phyloP scores from a whole-genome alignment of 2,797 vertebrate genomes.

The Pachyuromys duprasi region DNA sequence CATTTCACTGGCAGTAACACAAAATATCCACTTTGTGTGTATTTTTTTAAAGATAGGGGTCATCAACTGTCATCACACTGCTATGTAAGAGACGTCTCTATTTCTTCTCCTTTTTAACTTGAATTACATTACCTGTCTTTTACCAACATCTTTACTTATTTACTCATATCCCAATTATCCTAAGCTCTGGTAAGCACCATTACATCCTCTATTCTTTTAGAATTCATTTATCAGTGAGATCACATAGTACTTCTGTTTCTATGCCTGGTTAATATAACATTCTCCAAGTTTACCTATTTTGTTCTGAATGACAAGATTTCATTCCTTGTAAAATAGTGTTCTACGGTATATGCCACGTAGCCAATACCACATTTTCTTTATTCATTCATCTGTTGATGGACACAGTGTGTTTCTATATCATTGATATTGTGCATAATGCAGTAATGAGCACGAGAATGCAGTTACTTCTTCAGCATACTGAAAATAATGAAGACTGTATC shows the following conservation, averaged over 20 bases:
- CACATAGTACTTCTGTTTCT: not conserved
- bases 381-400: not conserved
- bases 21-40: not conserved
- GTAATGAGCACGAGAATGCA: not conserved
- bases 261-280: not conserved
- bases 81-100: not conserved
- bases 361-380: not conserved
- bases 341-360: not conserved
- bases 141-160: not conserved
- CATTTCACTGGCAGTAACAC: not conserved
- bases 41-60: not conserved
- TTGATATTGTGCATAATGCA: not conserved
- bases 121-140: not conserved
- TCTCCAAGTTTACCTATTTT: not conserved
- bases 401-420: not conserved
- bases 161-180: not conserved
- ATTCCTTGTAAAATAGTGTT: not conserved
- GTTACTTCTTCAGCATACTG: not conserved
- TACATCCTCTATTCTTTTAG: not conserved
- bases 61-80: not conserved
- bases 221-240: not conserved
- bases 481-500: not conserved
- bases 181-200: not conserved
- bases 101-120: not conserved
- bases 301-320: not conserved